Base-by-base conservation (phyloP, 2,113 vertebrate species). In the Bubalus kerabau region DNA sequence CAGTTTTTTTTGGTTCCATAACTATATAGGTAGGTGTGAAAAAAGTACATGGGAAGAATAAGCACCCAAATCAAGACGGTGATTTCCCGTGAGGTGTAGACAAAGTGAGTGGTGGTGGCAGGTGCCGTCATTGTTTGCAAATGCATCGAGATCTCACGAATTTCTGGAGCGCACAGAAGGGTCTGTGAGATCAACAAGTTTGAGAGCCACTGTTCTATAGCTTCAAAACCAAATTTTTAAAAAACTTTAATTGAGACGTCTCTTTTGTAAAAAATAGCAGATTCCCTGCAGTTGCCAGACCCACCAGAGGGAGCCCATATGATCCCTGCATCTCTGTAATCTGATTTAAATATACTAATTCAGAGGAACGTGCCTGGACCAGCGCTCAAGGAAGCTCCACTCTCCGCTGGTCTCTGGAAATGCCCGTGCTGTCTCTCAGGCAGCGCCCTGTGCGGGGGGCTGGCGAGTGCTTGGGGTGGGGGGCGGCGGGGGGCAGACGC, bases 271-370 rank as follows among this genome's bases (percentile, higher is more conserved):
- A 96, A 30, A 74, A 81, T 67, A 57, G 52, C 76, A 87, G 48
- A 84, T 96, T 97, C 91, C 2, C 3, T 80, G 5, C 94, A 56
- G 76, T 92, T 81, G 48, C 1, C 67, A 91, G 86, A 78, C 74
- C 76, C 97, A 97, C 71, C 91, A 98, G 98, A 98, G 98, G 98
- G 97, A 98, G 78, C 89, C 94, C 83, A 23, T 94, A 96, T 62
- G 98, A 98, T 98, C 92, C 54, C 95, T 95, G 64, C 90, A 74
- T 87, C 94, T 90, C 50, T 97, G 97, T 96, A 96, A 94, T 64
- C 48, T 97, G 96, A 64, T 62, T 88, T 84, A 13, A 97, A 86
- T 60, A 50, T 59, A 30, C 78, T 87, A 94, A 90, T 98, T 94
- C 78, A 87, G 83, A 87, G 46, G 6, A 62, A 36, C 52, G 86